Evolutionary conservation across 2,113 vertebrate genomes (phyloP).

Genomic region (Toxotes jaculatrix): DNA sequence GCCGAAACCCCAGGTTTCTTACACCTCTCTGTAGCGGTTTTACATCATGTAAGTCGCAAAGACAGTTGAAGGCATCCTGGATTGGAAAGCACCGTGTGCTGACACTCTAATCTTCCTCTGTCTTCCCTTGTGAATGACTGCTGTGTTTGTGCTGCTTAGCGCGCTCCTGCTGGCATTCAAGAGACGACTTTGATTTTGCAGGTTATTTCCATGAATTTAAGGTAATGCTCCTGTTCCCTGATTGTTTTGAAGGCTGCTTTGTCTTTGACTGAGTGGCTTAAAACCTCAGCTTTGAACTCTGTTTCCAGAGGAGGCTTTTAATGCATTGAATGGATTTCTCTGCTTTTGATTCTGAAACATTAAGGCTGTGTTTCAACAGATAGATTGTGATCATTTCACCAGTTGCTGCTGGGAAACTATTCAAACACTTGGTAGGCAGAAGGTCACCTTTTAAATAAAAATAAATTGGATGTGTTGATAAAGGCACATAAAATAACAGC

Average conservation of each 20-base stretch:
- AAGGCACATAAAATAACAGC: too few relatives aligned
- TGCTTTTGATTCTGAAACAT: slow-evolving; percentile 8
- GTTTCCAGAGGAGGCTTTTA: slow-evolving; percentile 31
- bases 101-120: slow-evolving; percentile 32
- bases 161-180: slow-evolving; percentile 7
- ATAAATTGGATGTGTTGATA: not conserved
- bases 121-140: slow-evolving; percentile 4
- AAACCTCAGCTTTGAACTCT: slow-evolving; percentile 7
- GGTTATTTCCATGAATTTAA: slow-evolving; percentile 25
- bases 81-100: slow-evolving; percentile 7
- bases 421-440: not conserved
- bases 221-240: not conserved
- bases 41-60: slow-evolving; percentile 56
- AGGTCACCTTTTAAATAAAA: not conserved
- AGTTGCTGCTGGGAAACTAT: not conserved
- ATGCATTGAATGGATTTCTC: not conserved
- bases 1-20: slow-evolving; percentile 30
- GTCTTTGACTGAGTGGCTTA: slow-evolving; percentile 14
- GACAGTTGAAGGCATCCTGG: slow-evolving; percentile 45
- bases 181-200: slow-evolving; percentile 23
- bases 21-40: slow-evolving; percentile 38
- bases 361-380: not conserved
- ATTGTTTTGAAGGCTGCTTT: slow-evolving; percentile 24
- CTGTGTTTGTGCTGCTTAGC: slow-evolving; percentile 7
- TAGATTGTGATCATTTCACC: not conserved